Percentiles rank a stretch among this genome's conserved stretches.
phyloP scores from a whole-genome alignment of 2,888 invertebrate genomes.

The Pogonocherus hispidulus region DNA sequence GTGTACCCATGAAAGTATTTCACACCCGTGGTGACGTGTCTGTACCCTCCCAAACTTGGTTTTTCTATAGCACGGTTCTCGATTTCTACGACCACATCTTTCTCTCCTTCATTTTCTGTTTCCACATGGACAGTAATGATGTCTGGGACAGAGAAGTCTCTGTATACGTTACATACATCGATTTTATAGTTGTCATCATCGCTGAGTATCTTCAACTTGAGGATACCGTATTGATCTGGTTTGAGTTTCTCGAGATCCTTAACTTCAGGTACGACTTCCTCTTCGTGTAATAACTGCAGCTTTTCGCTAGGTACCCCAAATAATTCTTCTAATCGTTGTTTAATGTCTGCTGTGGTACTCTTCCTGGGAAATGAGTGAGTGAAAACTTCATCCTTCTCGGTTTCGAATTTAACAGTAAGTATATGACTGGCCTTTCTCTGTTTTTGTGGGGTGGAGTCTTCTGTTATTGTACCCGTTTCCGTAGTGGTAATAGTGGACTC shows the following conservation, averaged over 20 bases:
- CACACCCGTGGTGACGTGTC: conserved; percentile 77
- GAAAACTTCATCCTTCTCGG: conserved; percentile 64
- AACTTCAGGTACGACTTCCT: conserved; percentile 61
- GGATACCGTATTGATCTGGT: conserved; percentile 54
- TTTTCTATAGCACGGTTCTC: conserved; percentile 76
- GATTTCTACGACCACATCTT: conserved; percentile 73
- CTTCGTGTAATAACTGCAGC: conserved; percentile 70
- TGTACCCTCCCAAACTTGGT: conserved; percentile 87
- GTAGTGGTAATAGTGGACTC: neutral
- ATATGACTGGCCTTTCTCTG: neutral
- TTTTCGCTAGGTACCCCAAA: conserved; percentile 72
- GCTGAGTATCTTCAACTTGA: conserved; percentile 57
- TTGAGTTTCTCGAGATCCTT: conserved; percentile 52
- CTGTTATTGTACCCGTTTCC: neutral
- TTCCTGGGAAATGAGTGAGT: conserved; percentile 72
- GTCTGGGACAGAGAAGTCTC: conserved; percentile 68
- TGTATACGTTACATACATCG: conserved; percentile 62
- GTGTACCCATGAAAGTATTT: conserved; percentile 87
- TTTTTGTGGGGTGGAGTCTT: conserved; percentile 14
- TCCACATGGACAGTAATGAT: conserved; percentile 72
- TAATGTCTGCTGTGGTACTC: conserved; percentile 67
- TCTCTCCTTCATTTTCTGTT: conserved; percentile 66
- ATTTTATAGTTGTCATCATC: conserved; percentile 56
- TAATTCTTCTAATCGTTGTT: conserved; percentile 73
- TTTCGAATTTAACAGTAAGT: conserved; percentile 62